Conservation (phyloP, 2,888 invertebrate species). For the Drosophila sordidapex region DNA sequence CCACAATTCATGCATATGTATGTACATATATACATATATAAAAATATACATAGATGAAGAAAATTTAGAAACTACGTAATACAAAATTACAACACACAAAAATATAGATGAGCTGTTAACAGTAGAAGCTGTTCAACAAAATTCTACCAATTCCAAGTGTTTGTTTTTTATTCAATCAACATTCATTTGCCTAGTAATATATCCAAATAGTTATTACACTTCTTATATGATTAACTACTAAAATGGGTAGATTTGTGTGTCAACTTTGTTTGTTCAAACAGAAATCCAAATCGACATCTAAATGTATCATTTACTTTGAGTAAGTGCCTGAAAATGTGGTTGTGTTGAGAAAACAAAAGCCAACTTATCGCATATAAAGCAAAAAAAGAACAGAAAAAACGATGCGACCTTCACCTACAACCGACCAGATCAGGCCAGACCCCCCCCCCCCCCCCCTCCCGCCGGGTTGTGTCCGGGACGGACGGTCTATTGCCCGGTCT, state of each 20-base stretch:
- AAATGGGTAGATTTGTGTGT: background rate
- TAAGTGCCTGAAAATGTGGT: background rate
- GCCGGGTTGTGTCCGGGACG: background rate
- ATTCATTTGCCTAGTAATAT: background rate
- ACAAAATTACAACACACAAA: conserved; percentile 22
- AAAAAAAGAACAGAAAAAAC: conserved; percentile 46
- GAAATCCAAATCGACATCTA: background rate
- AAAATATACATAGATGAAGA: background rate
- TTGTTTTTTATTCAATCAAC: background rate
- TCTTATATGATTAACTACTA: background rate
- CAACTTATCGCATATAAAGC: conserved; percentile 57
- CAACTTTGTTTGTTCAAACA: background rate
- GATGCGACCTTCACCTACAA: conserved; percentile 74
- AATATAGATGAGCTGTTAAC: background rate
- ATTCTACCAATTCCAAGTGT: background rate
- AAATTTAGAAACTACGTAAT: conserved; percentile 25
- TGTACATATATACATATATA: background rate
- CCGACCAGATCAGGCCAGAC: conserved; percentile 36
- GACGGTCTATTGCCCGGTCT: conserved; percentile 10
- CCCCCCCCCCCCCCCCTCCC: too few relatives aligned
- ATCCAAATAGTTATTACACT: background rate
- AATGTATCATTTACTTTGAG: background rate
- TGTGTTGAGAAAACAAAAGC: conserved; percentile 3
- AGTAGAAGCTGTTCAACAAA: background rate
- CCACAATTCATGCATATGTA: conserved; percentile 17